These are phyloP conservation scores for Phainopepla nitens DNA, from an alignment of 2,113 vertebrate species.

Conservation along the genomic window DNA sequence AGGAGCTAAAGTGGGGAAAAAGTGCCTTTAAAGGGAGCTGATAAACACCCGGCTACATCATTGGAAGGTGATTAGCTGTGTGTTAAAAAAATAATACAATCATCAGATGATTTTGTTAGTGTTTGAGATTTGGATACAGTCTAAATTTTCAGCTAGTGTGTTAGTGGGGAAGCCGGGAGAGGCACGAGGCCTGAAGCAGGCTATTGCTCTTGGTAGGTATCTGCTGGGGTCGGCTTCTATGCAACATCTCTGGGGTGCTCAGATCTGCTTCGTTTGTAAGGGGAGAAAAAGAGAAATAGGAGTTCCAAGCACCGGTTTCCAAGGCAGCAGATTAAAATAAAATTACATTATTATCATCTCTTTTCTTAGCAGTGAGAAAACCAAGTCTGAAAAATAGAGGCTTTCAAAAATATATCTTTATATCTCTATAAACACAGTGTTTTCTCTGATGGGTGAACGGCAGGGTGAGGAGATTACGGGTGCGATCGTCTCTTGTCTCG, in stretches of 20 bases:
- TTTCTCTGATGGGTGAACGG: constrained; percentile 50
- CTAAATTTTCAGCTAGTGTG: constrained; percentile 27
- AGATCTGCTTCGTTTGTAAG: background rate
- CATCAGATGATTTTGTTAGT: background rate
- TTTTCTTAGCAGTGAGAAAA: constrained; percentile 60
- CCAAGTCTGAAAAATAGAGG: constrained; percentile 69
- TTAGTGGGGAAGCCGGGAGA: constrained; percentile 24
- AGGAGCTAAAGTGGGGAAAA: background rate
- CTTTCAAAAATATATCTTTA: constrained; percentile 72
- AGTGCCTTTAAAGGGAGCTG: constrained; percentile 48
- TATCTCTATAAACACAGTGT: constrained; percentile 72
- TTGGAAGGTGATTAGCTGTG: constrained; percentile 35
- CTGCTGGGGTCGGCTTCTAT: constrained; percentile 4
- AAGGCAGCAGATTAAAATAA: constrained; percentile 57
- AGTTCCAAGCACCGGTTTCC: constrained; percentile 32
- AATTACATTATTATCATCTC: constrained; percentile 52
- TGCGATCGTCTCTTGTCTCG: background rate
- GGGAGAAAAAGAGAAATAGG: background rate
- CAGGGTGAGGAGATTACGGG: constrained; percentile 49
- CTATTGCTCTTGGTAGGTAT: background rate
- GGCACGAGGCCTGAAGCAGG: background rate
- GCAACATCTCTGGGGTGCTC: background rate
- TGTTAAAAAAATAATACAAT: constrained; percentile 20
- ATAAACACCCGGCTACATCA: constrained; percentile 1
- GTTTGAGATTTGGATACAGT: background rate